Evolutionary conservation across 1,140 invertebrate genomes (phyloP).

Genomic region (Scaptomyza hsui): DNA sequence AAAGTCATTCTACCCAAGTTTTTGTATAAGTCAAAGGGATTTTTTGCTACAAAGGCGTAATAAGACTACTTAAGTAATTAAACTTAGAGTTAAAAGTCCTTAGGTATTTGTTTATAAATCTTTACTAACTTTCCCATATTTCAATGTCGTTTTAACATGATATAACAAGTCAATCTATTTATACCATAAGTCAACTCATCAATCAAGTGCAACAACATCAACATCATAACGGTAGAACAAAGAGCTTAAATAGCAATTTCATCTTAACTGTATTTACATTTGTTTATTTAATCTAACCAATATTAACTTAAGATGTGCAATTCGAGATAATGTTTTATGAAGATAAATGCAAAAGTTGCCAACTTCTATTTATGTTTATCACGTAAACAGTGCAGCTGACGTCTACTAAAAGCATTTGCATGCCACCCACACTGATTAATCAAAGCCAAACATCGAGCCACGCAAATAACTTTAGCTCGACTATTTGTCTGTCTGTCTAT

Average conservation of each 20-base stretch:
- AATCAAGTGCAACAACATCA: slow-evolving; percentile 12
- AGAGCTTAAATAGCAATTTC: background rate
- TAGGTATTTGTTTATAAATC: too few relatives aligned
- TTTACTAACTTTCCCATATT: too few relatives aligned
- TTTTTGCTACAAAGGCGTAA: too few relatives aligned
- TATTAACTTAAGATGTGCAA: too few relatives aligned
- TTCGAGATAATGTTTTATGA: slow-evolving; percentile 2
- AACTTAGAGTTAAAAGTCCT: too few relatives aligned
- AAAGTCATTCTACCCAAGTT: too few relatives aligned
- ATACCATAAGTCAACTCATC: background rate
- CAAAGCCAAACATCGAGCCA: slow-evolving; percentile 16
- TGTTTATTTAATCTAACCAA: too few relatives aligned
- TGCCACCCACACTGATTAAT: slow-evolving; percentile 35
- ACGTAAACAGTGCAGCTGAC: slow-evolving; percentile 16
- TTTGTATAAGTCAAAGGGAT: too few relatives aligned
- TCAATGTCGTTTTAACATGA: background rate
- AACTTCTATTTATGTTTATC: slow-evolving; percentile 24
- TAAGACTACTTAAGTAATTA: too few relatives aligned
- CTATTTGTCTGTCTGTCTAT: slow-evolving; percentile 20
- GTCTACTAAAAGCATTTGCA: slow-evolving; percentile 25
- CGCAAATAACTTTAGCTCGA: slow-evolving; percentile 1
- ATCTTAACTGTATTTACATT: too few relatives aligned
- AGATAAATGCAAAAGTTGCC: background rate
- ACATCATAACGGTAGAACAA: background rate
- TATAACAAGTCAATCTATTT: background rate